A percentile compares a stretch with the other conserved stretches of the same genome.
phyloP scores from a whole-genome alignment of 2,888 invertebrate genomes.

The Melieria picta region DNA sequence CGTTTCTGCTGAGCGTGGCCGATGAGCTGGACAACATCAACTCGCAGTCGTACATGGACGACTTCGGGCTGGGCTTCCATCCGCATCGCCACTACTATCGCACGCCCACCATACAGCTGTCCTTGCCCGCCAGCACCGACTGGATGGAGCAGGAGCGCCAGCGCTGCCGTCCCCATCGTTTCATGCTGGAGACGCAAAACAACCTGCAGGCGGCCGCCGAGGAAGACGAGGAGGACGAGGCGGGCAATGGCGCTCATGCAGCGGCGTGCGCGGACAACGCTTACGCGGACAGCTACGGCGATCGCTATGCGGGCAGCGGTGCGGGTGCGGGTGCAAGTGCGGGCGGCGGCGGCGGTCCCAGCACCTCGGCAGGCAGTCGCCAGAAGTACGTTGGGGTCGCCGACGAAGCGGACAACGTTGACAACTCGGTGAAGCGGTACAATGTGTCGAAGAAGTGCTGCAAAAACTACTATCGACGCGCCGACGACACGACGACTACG shows the following conservation, averaged over 20 bases:
- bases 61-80: constrained; percentile 64
- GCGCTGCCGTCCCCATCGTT: constrained; percentile 54
- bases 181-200: constrained; percentile 58
- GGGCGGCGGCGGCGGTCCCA: constrained; percentile 11
- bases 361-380: constrained; percentile 16
- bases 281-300: constrained; percentile 10
- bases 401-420: constrained; percentile 59
- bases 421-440: constrained; percentile 62
- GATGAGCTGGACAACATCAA: constrained; percentile 65
- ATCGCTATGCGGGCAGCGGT: constrained; percentile 1
- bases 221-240: constrained; percentile 42
- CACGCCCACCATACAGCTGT: constrained; percentile 63
- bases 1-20: constrained; percentile 63
- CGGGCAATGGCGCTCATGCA: constrained; percentile 7
- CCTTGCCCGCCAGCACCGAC: constrained; percentile 62
- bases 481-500: constrained; percentile 36
- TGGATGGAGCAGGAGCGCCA: constrained; percentile 60
- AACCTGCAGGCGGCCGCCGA: constrained; percentile 51
- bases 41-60: constrained; percentile 63
- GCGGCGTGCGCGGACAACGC: constrained; percentile 38
- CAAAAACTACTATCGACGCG: constrained; percentile 61
- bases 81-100: constrained; percentile 64
- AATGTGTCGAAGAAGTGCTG: constrained; percentile 63
- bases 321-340: constrained; percentile 1
- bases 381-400: constrained; percentile 44